phyloP scores from a whole-genome alignment of 2,888 invertebrate species.

The Drosophila mulleri region DNA sequence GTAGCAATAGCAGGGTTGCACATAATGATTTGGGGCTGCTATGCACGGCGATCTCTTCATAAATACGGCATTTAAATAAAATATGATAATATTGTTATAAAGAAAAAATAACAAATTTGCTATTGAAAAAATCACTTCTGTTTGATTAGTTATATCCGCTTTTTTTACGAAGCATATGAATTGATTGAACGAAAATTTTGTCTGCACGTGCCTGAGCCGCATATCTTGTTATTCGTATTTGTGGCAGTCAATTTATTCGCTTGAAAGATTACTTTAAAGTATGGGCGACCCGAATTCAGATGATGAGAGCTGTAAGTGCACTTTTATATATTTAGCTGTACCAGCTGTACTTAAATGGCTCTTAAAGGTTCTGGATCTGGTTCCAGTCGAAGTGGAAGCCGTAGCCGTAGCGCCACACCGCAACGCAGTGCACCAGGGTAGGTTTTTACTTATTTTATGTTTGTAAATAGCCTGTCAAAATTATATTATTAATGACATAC shows the following conservation, averaged over 20 bases:
- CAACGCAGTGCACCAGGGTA: constrained; percentile 71
- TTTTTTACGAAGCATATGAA: neutral
- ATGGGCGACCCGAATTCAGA: constrained; percentile 74
- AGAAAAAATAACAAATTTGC: neutral
- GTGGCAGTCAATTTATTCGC: constrained; percentile 9
- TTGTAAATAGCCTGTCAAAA: neutral
- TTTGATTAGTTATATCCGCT: neutral
- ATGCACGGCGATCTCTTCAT: constrained; percentile 9
- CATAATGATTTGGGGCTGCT: constrained; percentile 13
- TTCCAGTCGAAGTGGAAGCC: constrained; percentile 77
- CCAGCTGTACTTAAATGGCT: constrained; percentile 20
- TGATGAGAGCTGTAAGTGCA: constrained; percentile 74
- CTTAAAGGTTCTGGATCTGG: constrained; percentile 82
- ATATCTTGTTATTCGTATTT: neutral
- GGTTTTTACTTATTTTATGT: constrained; percentile 16
- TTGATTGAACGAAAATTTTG: neutral
- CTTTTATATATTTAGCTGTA: neutral
- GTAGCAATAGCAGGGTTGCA: constrained; percentile 28
- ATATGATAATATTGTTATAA: neutral
- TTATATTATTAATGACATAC: neutral
- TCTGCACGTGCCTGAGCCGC: constrained; percentile 32
- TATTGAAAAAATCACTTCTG: neutral
- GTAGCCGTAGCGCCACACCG: constrained; percentile 81
- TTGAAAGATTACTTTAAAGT: constrained; percentile 20
- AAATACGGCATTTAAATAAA: constrained; percentile 12